Evolutionary conservation across 2,888 invertebrate species (phyloP), one percentile per base, ranked within the genome.

Genomic region (Oxytorus armatus): DNA sequence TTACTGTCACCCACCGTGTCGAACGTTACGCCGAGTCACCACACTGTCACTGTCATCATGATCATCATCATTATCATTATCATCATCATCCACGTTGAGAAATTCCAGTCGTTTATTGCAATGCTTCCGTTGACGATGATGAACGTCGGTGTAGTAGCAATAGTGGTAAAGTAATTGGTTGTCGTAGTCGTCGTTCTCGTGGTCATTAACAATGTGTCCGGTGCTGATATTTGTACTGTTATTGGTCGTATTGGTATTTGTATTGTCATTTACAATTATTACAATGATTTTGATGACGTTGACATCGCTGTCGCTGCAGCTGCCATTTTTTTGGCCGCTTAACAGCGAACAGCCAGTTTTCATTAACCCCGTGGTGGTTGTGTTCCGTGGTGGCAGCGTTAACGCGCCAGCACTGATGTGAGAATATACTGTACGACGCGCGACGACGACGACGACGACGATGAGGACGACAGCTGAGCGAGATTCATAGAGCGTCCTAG

Each of bases 31-130:
- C 25, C 44, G 53, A 63, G 73, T 81, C 83, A 81, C 83, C 78
- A 77, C 83, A 81, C 82, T 81, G 77, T 79, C 82, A 83, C 84
- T 81, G 68, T 65, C 78, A 73, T 79, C 63, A 69, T 80, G 74
- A 77, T 69, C 68, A 61, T 44, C n/a, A 21, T 55, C 61, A 79
- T 76, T 42, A 72, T 65, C 78, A 73, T 79, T 57, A 69, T 80
- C 76, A 77, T 69, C 68, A 61, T 44, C 16, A 21, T 55, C 61
- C 68, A 25, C 57, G 49, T 23, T 66, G 33, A 7, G 57, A 55
- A 42, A 53, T 39, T 68, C 21, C n/a, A 36, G 29, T 10, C 39
- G 14, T 47, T 39, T 11, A n/a, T n/a, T n/a, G 5, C 57, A 23
- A 10, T 51, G n/a, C 25, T 69, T 25, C 25, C n/a, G 7, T 36